Conservation (phyloP, 2,888 invertebrate genomes). For the Serripes groenlandicus region DNA sequence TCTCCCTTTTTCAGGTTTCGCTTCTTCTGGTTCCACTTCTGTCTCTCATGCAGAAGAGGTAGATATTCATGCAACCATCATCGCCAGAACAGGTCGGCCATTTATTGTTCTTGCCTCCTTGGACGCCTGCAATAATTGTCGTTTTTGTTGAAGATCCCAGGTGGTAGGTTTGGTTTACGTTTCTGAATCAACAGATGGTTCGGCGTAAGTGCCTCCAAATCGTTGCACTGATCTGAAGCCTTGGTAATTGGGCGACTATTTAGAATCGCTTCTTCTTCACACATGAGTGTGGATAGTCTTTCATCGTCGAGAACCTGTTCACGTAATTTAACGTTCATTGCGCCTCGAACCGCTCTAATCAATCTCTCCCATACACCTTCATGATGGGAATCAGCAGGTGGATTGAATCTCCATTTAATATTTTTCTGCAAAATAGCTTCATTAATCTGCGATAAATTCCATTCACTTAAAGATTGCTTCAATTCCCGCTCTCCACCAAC, state of each 20-base stretch:
- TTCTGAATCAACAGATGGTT: constrained; percentile 39
- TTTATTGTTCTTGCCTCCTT: constrained; percentile 55
- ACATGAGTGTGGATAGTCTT: constrained; percentile 27
- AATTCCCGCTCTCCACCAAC: not conserved
- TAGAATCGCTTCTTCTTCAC: constrained; percentile 48
- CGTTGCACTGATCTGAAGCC: constrained; percentile 37
- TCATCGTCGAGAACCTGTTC: constrained; percentile 58
- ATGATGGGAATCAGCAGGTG: constrained; percentile 45
- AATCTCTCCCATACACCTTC: constrained; percentile 53
- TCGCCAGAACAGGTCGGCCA: constrained; percentile 53
- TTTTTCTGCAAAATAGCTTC: constrained; percentile 28
- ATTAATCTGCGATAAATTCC: not conserved
- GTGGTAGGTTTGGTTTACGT: constrained; percentile 30
- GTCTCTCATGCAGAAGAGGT: constrained; percentile 38
- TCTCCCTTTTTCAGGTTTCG: constrained; percentile 36
- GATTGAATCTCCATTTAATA: constrained; percentile 60
- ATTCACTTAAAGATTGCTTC: too few species aligned
- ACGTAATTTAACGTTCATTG: constrained; percentile 27
- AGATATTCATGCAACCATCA: constrained; percentile 54
- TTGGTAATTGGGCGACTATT: constrained; percentile 62
- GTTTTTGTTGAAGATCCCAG: constrained; percentile 39
- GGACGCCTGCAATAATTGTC: constrained; percentile 43
- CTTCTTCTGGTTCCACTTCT: constrained; percentile 31
- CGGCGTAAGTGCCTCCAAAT: constrained; percentile 56
- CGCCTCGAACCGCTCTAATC: too few species aligned